Base-by-base conservation (phyloP, 2,797 vertebrate species). In the Xenopus petersii region DNA sequence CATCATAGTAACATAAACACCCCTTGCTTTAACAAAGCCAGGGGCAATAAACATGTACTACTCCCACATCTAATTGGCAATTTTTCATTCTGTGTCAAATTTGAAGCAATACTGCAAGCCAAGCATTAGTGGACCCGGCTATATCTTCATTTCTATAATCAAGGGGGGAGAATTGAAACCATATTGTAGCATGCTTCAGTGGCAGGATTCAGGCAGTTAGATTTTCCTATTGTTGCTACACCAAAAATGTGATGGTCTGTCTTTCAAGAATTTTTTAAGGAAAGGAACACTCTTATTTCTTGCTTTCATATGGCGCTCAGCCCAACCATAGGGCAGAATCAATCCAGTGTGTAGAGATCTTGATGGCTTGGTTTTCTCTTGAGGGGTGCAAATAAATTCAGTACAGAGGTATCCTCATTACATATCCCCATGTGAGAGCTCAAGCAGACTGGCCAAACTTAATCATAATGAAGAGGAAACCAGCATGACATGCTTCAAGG, bases 391-490 rank as follows among this genome's bases (percentile, higher is more conserved):
- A 49, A 12, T 17, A 67, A 51, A 13, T 67, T 46, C 64, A 67
- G 12, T 67, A 12, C 48, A 67, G 48, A 49, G 17, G 33, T 49
- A 26, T 48, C 64, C 42, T 26, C 47, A 15, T 24, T 51, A 21
- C 24, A 65, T 26, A 15, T 9, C 30, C 64, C 13, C 64, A 10
- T 56, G 8, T 56, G 21, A 26, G 47, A 30, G 24, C 49, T 26
- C 47, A 24, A 67, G 64, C 7, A 65, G 47, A 65, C 47, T 48
- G 10, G 42, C 42, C 16, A 16, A 6, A 24, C n/a, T 13, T 65
- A 65, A 65, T 65, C 64, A 48, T 65, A 47, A 48, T 48, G 36
- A 21, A 65, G 17, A 47, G 64, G 64, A 65, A 65, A 48, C 16
- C 46, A 65, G 64, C 42, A 33, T 65, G 36, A 65, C 46, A 65